Evolutionary conservation across 2,888 invertebrate species (phyloP), one percentile per base, ranked within the genome.

Genomic region (Autographa gamma): DNA sequence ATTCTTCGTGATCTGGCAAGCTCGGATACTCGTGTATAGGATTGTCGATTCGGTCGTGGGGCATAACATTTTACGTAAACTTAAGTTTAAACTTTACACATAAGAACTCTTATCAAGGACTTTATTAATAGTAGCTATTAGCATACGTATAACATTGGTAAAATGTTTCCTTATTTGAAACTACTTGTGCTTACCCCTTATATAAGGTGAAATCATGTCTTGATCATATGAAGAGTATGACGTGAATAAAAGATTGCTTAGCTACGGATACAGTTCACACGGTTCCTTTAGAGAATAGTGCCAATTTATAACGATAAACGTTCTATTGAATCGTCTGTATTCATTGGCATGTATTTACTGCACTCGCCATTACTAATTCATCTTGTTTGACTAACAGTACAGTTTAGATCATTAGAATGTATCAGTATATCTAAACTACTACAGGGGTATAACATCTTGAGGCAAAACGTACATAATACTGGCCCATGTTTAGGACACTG

Each of bases 221-320:
- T 48, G n/a, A n/a, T 38, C 38, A 11, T 48, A 25, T 60, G 41
- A 31, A 19, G 59, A 59, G 14, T 43, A 48, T 63, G 54, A 43
- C 14, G 19, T 43, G 38, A 64, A 64, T 61, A 32, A 65, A 41
- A 62, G 18, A 63, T 65, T 16, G 59, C 58, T 56, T 61, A 74
- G 69, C 61, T 69, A 76, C 78, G 32, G 58, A 31, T 67, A 18
- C 0, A 52, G 41, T 56, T 59, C 34, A 38, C 34, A 48, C n/a
- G 61, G 54, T 65, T 62, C 60, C 52, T 19, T 68, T 56, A 6
- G 2, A 41, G 31, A 63, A 74, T 65, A 70, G 66, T 77, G 64
- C 74, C 59, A 66, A 77, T 77, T 74, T 54, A 70, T 62, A 41
- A 54, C 38, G 60, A 60, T 60, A 56, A 41, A 56, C 56, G 48